Evolutionary conservation across 2,113 vertebrate genomes (phyloP).

Genomic region (Panthera leo): DNA sequence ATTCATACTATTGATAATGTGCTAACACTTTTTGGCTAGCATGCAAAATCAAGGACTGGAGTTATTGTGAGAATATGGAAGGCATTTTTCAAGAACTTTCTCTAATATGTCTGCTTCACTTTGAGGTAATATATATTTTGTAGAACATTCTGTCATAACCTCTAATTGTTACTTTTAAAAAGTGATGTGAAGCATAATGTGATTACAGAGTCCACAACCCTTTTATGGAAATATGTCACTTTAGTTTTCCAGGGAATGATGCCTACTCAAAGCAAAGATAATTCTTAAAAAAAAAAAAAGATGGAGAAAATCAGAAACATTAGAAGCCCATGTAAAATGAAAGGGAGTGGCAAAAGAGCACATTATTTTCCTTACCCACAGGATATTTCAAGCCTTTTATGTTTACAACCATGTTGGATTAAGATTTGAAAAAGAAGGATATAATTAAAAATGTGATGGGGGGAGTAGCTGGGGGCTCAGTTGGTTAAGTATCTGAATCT

Average conservation of each 20-base stretch:
- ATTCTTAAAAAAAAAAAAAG: background rate
- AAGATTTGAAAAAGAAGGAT: background rate
- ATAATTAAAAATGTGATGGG: background rate
- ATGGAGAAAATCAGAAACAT: background rate
- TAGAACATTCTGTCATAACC: constrained; percentile 55
- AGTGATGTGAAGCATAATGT: background rate
- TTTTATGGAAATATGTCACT: background rate
- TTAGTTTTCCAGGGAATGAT: background rate
- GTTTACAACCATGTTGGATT: background rate
- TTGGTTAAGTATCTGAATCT: no score
- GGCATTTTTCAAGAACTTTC: constrained; percentile 16
- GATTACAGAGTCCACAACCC: background rate
- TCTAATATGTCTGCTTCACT: constrained; percentile 1
- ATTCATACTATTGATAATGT: background rate
- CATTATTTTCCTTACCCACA: background rate
- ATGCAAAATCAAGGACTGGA: background rate
- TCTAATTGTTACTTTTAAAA: constrained; percentile 55
- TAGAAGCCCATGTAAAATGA: background rate
- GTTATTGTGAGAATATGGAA: background rate
- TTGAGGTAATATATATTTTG: constrained; percentile 18
- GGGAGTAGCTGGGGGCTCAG: no score
- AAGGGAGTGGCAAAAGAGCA: background rate
- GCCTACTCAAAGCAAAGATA: background rate
- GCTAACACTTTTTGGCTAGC: background rate
- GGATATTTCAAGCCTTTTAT: background rate